Base-by-base conservation (phyloP, 2,113 vertebrate species). In the Dicentrarchus labrax region DNA sequence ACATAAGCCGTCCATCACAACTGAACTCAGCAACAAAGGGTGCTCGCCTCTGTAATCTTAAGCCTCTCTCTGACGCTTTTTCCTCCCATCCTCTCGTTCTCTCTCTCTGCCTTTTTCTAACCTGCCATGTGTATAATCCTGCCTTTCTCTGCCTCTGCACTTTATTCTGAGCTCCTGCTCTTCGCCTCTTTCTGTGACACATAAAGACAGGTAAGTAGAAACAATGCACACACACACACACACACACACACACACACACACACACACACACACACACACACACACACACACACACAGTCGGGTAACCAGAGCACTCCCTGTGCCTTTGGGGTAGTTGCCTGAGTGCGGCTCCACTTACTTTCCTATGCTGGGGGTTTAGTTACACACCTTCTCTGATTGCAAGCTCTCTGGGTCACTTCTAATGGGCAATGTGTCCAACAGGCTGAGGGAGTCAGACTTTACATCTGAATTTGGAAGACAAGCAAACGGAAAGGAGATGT, bases 371-470 rank as follows among this genome's bases (percentile, higher is more conserved):
- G 71, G 91, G 87, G 88, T 95, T 93, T 68, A 51, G 93, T 95
- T 95, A 93, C 95, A 88, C 86, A 89, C 80, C 93, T 91, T 95
- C 95, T 96, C 94, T 94, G 92, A 94, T 96, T 95, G 91, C 94
- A 93, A 87, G 81, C 89, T 93, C 76, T 85, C 78, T 83, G 80
- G 91, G 87, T 92, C 91, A 86, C 80, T 78, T 72, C 69, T 82
- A 81, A 88, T 86, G 86, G 84, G 84, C 81, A 80, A 73, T 68
- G 73, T 50, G 86, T 89, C 83, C 67, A 78, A 80, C 68, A 82
- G 64, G 78, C 80, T 11, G 43, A 66, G 45, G 54, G 69, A 84
- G 84, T 59, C 11, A 8, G 51, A 82, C 78, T 86, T 83, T 50
- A 80, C 69, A 71, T 87, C 77, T 77, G 75, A 85, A 85, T 89